Evolutionary conservation across 2,797 vertebrate genomes (phyloP), one percentile per base, ranked within the genome.

Genomic region (Hafferia zeledoni): DNA sequence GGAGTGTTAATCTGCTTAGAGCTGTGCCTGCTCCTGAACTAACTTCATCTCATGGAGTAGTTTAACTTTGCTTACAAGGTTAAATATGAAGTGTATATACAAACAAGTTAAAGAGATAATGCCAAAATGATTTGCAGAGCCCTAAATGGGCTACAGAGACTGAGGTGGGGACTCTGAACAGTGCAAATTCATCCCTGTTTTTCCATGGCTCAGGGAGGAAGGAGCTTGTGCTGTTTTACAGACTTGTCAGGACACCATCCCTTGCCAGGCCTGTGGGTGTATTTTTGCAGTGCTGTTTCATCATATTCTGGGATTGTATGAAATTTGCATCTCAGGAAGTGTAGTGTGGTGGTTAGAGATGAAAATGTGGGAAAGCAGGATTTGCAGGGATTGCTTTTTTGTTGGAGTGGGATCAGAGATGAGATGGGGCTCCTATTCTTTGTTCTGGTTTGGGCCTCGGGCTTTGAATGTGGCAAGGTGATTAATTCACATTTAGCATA

Each of bases 341-440:
- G 0, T 0, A 8, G 57, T 60, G 4, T 0, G 10, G 81, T 17
- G 67, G 56, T 82, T 85, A 27, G 69, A 60, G 88, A 35, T 8
- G 65, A 52, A 89, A 81, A 69, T 39, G 87, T 88, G 74, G 91
- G 76, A 81, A 76, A 92, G 75, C 94, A 86, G 87, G 87, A 86
- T 87, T 87, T 68, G 53, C 68, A 83, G 76, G 64, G 72, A 27
- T 72, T 43, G 1, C 2, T 30, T 60, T 76, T 82, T 7, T n/a
- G 10, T 23, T 31, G 57, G 43, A 52, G 61, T 18, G n/a, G 72
- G 65, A 47, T 65, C 16, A 47, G 1, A 27, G 6, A 24, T 18
- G 81, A 82, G 89, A 28, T 65, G 60, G 52, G 52, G 74, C 71
- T 89, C 71, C 0, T 9, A 10, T 31, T 3, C 60, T 83, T 30